Percentiles rank a stretch among this genome's conserved stretches.
Evolutionary conservation across 1,140 invertebrate genomes (phyloP).

Genomic region (Drosophila aff.): DNA sequence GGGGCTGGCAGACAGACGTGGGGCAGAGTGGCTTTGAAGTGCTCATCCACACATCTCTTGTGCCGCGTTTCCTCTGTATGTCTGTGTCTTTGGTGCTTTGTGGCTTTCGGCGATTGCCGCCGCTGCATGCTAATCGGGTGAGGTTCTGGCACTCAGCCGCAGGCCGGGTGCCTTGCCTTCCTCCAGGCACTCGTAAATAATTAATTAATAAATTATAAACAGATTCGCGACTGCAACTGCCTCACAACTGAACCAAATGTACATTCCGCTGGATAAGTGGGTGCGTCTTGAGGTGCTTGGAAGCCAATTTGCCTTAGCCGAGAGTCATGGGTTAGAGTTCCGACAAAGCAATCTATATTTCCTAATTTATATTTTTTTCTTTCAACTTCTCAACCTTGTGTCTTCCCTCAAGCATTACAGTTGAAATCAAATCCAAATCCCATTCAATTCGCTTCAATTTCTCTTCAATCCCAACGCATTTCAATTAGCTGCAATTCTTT

Average conservation of each 20-base stretch:
- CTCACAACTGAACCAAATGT: constrained; percentile 22
- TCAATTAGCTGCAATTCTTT: constrained; percentile 39
- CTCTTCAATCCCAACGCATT: constrained; percentile 11
- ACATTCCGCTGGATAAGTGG: background rate
- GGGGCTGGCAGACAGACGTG: constrained; percentile 1
- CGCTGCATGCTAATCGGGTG: constrained; percentile 37
- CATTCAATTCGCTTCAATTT: constrained; percentile 8
- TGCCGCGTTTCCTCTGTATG: too few relatives aligned
- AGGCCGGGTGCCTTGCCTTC: constrained; percentile 14
- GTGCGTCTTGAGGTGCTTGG: constrained; percentile 2
- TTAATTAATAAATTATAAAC: too few relatives aligned
- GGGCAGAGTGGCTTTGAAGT: background rate
- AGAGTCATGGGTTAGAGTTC: too few relatives aligned
- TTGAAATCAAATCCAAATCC: background rate
- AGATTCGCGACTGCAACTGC: too few relatives aligned
- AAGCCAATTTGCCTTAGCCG: too few relatives aligned
- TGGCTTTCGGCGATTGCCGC: constrained; percentile 17
- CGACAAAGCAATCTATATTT: too few relatives aligned
- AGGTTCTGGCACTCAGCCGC: constrained; percentile 2
- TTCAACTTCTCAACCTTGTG: too few relatives aligned
- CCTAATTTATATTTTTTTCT: too few relatives aligned
- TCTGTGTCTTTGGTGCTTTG: too few relatives aligned
- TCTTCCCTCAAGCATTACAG: too few relatives aligned
- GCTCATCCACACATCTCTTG: background rate
- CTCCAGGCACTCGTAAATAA: constrained; percentile 24